Percentiles rank a stretch among this genome's conserved stretches.
phyloP scores from a whole-genome alignment of 2,888 invertebrate species.

The Acrocyrtus sp. region DNA sequence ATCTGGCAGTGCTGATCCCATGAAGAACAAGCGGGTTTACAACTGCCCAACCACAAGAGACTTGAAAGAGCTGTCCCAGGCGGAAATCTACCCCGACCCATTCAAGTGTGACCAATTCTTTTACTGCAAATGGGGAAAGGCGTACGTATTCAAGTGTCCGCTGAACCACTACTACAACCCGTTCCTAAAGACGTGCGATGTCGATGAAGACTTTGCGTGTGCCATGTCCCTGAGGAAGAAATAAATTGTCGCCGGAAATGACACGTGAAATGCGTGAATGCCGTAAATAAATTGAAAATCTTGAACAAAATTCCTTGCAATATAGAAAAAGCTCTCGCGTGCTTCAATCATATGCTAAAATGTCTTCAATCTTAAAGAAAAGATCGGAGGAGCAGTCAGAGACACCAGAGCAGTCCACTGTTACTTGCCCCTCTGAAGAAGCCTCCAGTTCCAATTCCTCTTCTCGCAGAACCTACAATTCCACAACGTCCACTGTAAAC shows the following conservation, averaged over 20 bases:
- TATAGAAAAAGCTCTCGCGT: too few relatives aligned
- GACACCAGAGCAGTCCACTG: too few relatives aligned
- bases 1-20: neutral
- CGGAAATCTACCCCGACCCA: constrained; percentile 31
- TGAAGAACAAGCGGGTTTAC: neutral
- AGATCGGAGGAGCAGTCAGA: too few relatives aligned
- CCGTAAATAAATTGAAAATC: too few relatives aligned
- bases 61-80: constrained; percentile 1
- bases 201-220: constrained; percentile 35
- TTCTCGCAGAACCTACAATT: neutral
- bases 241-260: too few relatives aligned
- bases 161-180: constrained; percentile 29
- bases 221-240: constrained; percentile 14
- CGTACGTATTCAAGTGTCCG: constrained; percentile 42
- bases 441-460: too few relatives aligned
- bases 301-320: too few relatives aligned
- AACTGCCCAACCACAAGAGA: constrained; percentile 5
- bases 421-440: too few relatives aligned
- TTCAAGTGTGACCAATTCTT: constrained; percentile 43
- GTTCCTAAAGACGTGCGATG: constrained; percentile 27
- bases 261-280: too few relatives aligned
- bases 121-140: constrained; percentile 34
- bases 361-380: too few relatives aligned
- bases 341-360: too few relatives aligned
- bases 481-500: neutral